phyloP scores from a whole-genome alignment of 2,113 vertebrate genomes.

The Aplodontia rufa region DNA sequence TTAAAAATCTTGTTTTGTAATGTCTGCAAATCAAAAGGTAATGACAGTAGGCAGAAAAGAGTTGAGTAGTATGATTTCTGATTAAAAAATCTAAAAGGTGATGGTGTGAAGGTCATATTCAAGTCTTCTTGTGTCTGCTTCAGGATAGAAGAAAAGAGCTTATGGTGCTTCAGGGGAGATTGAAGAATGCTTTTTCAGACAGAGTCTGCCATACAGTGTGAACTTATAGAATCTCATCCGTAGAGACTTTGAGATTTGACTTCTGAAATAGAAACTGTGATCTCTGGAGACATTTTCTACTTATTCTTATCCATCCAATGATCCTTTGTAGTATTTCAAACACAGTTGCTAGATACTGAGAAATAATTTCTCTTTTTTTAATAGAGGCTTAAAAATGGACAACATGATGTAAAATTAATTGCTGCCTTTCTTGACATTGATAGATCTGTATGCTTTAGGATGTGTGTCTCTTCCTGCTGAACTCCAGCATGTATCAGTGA shows the following conservation, averaged over 20 bases:
- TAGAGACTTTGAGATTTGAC: not conserved
- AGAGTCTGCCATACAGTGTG: not conserved
- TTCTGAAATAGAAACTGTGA: not conserved
- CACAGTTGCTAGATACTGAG: not conserved
- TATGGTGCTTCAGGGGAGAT: not conserved
- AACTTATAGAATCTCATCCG: not conserved
- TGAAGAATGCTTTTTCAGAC: not conserved
- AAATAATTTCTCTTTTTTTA: constrained; percentile 28
- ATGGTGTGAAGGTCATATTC: not conserved
- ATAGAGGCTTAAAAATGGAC: constrained; percentile 31
- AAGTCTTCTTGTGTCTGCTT: not conserved
- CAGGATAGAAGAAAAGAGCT: not conserved
- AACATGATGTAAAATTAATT: not conserved
- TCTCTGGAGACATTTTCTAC: constrained; percentile 4
- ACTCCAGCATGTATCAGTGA: not conserved
- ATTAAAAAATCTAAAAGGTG: not conserved
- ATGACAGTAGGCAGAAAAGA: not conserved
- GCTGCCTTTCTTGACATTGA: constrained; percentile 3
- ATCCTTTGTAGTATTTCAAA: constrained; percentile 14
- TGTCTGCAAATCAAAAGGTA: constrained; percentile 21
- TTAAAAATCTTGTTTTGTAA: constrained; percentile 49
- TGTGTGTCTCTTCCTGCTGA: not conserved
- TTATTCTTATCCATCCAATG: not conserved
- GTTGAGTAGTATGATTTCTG: not conserved
- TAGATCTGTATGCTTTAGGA: constrained; percentile 6